Conservation (phyloP, 2,113 vertebrate species). For the Ornithorhynchus anatinus region DNA sequence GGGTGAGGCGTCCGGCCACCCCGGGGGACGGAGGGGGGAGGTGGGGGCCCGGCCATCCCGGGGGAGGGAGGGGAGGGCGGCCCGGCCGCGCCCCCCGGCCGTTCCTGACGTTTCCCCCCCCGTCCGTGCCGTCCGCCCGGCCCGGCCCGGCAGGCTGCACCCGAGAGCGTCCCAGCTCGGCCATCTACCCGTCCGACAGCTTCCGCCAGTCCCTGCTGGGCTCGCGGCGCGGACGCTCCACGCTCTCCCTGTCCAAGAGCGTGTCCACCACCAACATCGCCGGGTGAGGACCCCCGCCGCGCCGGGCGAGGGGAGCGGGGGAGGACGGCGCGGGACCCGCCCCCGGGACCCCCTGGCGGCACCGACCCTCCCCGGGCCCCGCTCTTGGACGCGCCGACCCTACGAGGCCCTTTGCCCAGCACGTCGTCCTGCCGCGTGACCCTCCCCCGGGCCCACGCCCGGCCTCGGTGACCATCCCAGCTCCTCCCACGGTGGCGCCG, state of each 20-base stretch:
- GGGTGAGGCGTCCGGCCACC: constrained; percentile 62
- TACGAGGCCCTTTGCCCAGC: too few species aligned
- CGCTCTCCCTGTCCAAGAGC: constrained; percentile 87
- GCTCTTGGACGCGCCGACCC: too few species aligned
- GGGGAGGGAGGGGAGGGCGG: background rate
- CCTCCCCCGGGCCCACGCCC: too few species aligned
- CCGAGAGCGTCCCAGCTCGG: constrained; percentile 86
- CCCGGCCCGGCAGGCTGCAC: constrained; percentile 63
- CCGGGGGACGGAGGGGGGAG: background rate
- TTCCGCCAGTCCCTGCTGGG: constrained; percentile 87
- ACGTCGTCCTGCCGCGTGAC: too few species aligned
- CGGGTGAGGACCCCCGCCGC: constrained; percentile 74
- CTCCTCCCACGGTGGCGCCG: background rate
- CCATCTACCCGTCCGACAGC: constrained; percentile 88
- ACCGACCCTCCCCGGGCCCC: too few species aligned
- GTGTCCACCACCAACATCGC: constrained; percentile 95
- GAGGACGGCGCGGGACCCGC: background rate
- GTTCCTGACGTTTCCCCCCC: fast-evolving
- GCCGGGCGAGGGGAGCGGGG: background rate
- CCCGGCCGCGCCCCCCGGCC: background rate
- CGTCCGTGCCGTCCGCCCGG: fast-evolving
- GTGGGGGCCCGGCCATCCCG: background rate
- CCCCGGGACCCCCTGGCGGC: too few species aligned
- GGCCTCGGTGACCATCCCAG: too few species aligned
- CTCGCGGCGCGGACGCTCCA: constrained; percentile 78